phyloP scores from a whole-genome alignment of 2,888 invertebrate species.

The Bimastos eiseni region DNA sequence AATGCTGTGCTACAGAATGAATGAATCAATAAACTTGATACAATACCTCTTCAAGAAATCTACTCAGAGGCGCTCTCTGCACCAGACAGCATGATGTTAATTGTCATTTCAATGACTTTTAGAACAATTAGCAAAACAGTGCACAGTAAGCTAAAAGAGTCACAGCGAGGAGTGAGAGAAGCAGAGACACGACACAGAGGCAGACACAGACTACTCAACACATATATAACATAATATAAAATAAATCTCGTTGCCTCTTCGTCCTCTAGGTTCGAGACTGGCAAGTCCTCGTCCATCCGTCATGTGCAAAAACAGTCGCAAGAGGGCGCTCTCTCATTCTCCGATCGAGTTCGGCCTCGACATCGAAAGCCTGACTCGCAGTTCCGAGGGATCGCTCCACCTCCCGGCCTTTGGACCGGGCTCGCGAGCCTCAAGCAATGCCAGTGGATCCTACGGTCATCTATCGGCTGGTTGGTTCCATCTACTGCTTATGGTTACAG shows the following conservation, averaged over 20 bases:
- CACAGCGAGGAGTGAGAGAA: background rate
- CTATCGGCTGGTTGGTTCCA: conserved; percentile 78
- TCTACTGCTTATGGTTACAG: background rate
- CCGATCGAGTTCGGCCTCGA: conserved; percentile 94
- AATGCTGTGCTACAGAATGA: too few species aligned
- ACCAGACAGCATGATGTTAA: too few species aligned
- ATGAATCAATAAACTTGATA: too few species aligned
- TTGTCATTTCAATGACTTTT: too few species aligned
- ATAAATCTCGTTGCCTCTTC: conserved; percentile 35
- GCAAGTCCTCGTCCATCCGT: conserved; percentile 71
- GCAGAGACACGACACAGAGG: background rate
- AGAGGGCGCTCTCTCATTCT: conserved; percentile 84
- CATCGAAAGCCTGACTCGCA: conserved; percentile 91
- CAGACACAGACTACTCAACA: background rate
- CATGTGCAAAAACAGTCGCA: conserved; percentile 69
- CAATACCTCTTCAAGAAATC: too few species aligned
- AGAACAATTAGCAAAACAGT: too few species aligned
- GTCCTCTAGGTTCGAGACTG: conserved; percentile 68
- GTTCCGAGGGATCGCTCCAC: conserved; percentile 82
- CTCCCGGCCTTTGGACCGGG: conserved; percentile 52
- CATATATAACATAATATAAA: background rate
- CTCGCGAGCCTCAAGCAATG: conserved; percentile 66
- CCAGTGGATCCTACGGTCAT: conserved; percentile 94
- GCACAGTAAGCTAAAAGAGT: too few species aligned
- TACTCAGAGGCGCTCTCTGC: too few species aligned